A percentile compares a stretch with the other conserved stretches of the same genome.
Conservation (phyloP, 2,888 invertebrate genomes). For the Drosophila barbarae region DNA sequence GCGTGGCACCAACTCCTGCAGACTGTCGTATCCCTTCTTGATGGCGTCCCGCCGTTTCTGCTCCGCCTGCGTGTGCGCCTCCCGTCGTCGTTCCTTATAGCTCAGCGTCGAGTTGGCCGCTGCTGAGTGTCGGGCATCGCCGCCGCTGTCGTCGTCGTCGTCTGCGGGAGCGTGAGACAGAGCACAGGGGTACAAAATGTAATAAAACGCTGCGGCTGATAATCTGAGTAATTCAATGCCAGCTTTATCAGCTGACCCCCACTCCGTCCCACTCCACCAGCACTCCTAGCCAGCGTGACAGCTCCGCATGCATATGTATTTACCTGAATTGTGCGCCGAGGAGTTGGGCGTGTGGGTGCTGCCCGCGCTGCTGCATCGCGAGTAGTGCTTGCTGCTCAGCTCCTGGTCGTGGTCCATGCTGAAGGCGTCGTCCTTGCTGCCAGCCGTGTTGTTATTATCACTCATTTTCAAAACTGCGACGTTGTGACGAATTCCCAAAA, state of each 20-base stretch:
- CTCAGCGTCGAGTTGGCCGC: constrained; percentile 82
- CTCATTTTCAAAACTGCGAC: constrained; percentile 62
- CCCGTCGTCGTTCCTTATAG: constrained; percentile 95
- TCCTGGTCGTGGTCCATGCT: constrained; percentile 81
- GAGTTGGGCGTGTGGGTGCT: constrained; percentile 89
- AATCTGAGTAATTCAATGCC: constrained; percentile 42
- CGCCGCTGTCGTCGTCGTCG: constrained; percentile 84
- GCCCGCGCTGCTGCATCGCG: constrained; percentile 88
- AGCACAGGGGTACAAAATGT: constrained; percentile 23
- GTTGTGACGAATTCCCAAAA: constrained; percentile 55
- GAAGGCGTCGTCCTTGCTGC: constrained; percentile 55
- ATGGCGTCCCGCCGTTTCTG: constrained; percentile 98
- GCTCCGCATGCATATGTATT: constrained; percentile 24
- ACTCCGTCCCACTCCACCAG: constrained; percentile 11
- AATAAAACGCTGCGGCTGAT: constrained; percentile 52
- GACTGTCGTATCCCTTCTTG: constrained; percentile 96
- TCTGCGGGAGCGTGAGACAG: constrained; percentile 75
- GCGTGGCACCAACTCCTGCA: constrained; percentile 95
- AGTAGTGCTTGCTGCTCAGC: constrained; percentile 81
- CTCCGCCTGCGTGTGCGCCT: constrained; percentile 97
- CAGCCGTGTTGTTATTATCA: constrained; percentile 45
- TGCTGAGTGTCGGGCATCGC: constrained; percentile 80
- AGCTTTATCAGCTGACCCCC: constrained; percentile 54
- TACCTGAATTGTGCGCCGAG: constrained; percentile 89
- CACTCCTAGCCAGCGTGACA: constrained; percentile 23